These are phyloP conservation scores for Neotoma lepida DNA, from an alignment of 2,113 vertebrate genomes.

Conservation along the genomic window DNA sequence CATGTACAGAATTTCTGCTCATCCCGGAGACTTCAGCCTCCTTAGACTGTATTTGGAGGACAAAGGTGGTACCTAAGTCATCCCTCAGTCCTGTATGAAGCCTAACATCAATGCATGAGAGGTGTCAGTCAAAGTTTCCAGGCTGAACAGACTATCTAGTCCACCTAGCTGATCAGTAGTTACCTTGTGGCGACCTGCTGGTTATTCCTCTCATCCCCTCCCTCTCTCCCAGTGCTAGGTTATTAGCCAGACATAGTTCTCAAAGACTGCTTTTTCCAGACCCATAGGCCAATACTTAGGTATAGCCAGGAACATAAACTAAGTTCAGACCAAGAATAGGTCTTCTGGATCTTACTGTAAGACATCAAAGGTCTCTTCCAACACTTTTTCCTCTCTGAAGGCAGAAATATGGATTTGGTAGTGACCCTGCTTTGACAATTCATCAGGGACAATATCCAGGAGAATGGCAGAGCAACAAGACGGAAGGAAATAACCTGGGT, in stretches of 20 bases:
- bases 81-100: not conserved
- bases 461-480: not conserved
- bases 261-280: constrained; percentile 7
- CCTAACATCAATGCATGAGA: not conserved
- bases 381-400: constrained; percentile 7
- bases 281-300: not conserved
- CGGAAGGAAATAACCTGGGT: not conserved
- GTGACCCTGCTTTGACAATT: not conserved
- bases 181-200: not conserved
- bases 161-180: not conserved
- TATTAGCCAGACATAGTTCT: not conserved
- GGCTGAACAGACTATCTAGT: not conserved
- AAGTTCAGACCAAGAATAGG: not conserved
- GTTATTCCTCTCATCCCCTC: not conserved
- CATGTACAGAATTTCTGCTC: not conserved
- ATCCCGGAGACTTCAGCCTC: not conserved
- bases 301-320: not conserved
- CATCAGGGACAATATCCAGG: not conserved
- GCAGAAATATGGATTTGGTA: not conserved
- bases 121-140: not conserved
- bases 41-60: not conserved
- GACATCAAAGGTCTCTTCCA: not conserved
- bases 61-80: not conserved
- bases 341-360: not conserved
- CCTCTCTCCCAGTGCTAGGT: not conserved